Percentiles rank a stretch among this genome's conserved stretches.
These are phyloP conservation scores for Lycaena phlaeas DNA, from an alignment of 2,888 invertebrate genomes.

Conservation along the genomic window DNA sequence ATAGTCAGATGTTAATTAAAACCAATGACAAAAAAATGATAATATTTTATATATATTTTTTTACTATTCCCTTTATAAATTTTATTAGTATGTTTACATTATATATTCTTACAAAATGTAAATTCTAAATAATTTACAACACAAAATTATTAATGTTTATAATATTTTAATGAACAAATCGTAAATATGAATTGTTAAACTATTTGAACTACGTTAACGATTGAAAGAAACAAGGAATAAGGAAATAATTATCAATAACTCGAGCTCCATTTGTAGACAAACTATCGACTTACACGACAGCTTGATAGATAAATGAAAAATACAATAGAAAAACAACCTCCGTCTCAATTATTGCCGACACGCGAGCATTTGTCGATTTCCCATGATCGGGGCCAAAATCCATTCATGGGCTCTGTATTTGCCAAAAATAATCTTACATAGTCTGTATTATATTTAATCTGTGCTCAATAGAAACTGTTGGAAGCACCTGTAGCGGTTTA, in stretches of 20 bases:
- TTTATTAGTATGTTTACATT: no score
- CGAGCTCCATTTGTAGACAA: slow-evolving; percentile 19
- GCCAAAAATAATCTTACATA: slow-evolving; percentile 33
- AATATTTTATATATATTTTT: no score
- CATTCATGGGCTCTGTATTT: slow-evolving; percentile 14
- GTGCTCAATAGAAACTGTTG: slow-evolving; percentile 43
- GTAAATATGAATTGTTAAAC: no score
- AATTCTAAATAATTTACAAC: no score
- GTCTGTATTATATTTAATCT: slow-evolving; percentile 39
- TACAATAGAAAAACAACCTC: slow-evolving; percentile 34
- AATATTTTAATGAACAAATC: no score
- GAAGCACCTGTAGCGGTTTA: slow-evolving; percentile 65
- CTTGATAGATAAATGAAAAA: slow-evolving; percentile 40
- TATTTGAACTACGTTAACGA: not conserved
- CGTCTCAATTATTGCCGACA: slow-evolving; percentile 56
- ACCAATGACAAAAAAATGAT: no score
- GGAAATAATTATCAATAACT: slow-evolving; percentile 8
- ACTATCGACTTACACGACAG: slow-evolving; percentile 41
- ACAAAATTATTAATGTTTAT: no score
- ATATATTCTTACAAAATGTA: no score
- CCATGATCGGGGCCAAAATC: slow-evolving; percentile 38
- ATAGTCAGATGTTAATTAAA: no score
- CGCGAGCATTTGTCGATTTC: slow-evolving; percentile 59
- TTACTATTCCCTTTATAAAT: no score
- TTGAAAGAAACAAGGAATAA: slow-evolving; percentile 12